These are phyloP conservation scores for Oligia strigilis DNA, from an alignment of 2,888 invertebrate species.

Conservation along the genomic window DNA sequence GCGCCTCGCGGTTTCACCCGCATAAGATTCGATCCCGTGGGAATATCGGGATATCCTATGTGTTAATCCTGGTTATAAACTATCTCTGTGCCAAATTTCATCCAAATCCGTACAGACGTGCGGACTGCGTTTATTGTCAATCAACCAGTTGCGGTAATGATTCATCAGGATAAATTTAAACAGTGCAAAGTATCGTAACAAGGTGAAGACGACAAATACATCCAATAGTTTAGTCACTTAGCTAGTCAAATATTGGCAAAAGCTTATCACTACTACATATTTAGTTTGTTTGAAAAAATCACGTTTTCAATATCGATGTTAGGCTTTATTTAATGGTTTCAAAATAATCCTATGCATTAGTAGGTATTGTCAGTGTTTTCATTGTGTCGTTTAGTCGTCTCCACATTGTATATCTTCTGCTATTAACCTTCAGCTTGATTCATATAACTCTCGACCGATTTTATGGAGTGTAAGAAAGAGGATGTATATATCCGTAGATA, in stretches of 20 bases:
- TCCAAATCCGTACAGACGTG: too few relatives aligned
- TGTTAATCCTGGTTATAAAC: too few relatives aligned
- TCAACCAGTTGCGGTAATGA: neutral
- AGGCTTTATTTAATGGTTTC: too few relatives aligned
- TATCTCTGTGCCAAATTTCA: too few relatives aligned
- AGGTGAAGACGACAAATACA: neutral
- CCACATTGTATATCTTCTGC: neutral
- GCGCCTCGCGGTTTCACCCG: too few relatives aligned
- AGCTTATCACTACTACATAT: too few relatives aligned
- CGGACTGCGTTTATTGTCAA: neutral
- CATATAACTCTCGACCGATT: constrained; percentile 50
- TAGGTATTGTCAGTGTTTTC: neutral
- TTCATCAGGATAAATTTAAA: neutral
- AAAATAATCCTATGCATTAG: neutral
- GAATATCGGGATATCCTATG: too few relatives aligned
- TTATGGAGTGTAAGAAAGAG: constrained; percentile 45
- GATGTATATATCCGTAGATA: constrained; percentile 35
- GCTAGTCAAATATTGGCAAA: too few relatives aligned
- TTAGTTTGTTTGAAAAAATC: too few relatives aligned
- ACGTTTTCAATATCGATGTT: too few relatives aligned
- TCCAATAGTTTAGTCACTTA: neutral
- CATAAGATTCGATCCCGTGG: too few relatives aligned
- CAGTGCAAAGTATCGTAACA: neutral
- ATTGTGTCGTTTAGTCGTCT: neutral
- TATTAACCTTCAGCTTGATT: constrained; percentile 3